Evolutionary conservation across 2,797 vertebrate species (phyloP).

Genomic region (Xenops minutus): DNA sequence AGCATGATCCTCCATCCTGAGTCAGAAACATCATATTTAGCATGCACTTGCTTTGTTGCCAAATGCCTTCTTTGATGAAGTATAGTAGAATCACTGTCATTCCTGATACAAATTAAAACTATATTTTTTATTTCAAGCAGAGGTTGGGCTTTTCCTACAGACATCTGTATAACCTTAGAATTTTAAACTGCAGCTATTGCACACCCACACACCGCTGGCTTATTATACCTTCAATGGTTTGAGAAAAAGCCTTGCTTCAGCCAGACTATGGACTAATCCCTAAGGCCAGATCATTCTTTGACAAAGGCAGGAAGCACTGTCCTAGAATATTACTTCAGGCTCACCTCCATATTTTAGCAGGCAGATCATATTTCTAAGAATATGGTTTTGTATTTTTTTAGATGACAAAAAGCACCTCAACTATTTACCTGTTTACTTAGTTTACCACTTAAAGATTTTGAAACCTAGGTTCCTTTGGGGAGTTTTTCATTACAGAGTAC

Average conservation of each 20-base stretch:
- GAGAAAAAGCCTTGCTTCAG: background rate
- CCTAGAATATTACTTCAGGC: slow-evolving; percentile 29
- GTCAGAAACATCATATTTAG: background rate
- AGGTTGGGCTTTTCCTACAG: background rate
- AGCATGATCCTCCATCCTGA: background rate
- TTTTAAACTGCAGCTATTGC: slow-evolving; percentile 25
- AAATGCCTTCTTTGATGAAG: background rate
- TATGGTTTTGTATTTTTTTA: background rate
- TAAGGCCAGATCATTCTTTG: slow-evolving; percentile 22
- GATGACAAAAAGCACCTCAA: background rate
- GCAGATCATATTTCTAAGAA: slow-evolving; percentile 35
- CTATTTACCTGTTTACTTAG: background rate
- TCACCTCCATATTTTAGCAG: background rate
- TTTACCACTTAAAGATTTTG: slow-evolving; percentile 19
- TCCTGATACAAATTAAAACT: background rate
- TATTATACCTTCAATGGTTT: background rate
- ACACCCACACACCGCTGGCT: background rate
- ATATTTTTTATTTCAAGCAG: background rate
- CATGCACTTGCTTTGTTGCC: background rate
- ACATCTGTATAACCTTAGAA: slow-evolving; percentile 4
- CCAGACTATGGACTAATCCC: background rate
- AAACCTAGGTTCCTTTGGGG: background rate
- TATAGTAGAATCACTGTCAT: background rate
- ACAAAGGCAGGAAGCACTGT: slow-evolving; percentile 23
- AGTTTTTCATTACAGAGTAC: background rate